Conservation (phyloP, 2,888 invertebrate species). For the Plagodis dolabraria region DNA sequence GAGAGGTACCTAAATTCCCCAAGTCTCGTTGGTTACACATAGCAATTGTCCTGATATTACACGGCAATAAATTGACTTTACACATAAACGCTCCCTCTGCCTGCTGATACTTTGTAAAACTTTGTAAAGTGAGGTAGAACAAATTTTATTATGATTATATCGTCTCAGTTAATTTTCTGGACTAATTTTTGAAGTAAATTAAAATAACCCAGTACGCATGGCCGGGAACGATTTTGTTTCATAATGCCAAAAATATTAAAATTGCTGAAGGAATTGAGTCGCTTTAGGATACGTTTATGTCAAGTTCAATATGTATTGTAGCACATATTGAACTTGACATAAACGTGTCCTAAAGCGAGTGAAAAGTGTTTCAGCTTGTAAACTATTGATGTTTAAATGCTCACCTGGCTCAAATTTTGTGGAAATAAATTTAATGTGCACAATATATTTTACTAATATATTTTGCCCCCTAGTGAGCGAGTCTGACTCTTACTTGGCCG, state of each 20-base stretch:
- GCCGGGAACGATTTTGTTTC: conserved; percentile 29
- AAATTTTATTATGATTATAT: conserved; percentile 60
- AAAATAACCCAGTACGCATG: conserved; percentile 35
- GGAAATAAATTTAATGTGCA: too few relatives aligned
- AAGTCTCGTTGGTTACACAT: conserved; percentile 64
- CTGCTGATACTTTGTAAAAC: conserved; percentile 60
- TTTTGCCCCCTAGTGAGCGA: too few relatives aligned
- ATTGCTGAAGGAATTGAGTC: conserved; percentile 9
- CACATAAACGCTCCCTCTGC: conserved; percentile 47
- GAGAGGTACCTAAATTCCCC: conserved; percentile 61
- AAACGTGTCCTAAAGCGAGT: too few relatives aligned
- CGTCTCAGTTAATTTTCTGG: conserved; percentile 34
- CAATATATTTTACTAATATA: too few relatives aligned
- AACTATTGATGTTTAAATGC: too few relatives aligned
- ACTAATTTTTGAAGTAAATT: conserved; percentile 31
- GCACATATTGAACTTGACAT: too few relatives aligned
- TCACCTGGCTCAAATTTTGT: too few relatives aligned
- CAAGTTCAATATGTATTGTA: conserved; percentile 13
- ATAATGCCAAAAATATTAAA: conserved; percentile 35
- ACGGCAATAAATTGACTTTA: conserved; percentile 64
- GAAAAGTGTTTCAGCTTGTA: too few relatives aligned
- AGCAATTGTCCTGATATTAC: conserved; percentile 77
- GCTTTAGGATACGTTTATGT: conserved; percentile 4
- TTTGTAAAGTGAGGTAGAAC: conserved; percentile 49
- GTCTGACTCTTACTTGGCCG: too few relatives aligned